Evolutionary conservation across 1,140 invertebrate species (phyloP).

Genomic region (Mylabris phalerata): DNA sequence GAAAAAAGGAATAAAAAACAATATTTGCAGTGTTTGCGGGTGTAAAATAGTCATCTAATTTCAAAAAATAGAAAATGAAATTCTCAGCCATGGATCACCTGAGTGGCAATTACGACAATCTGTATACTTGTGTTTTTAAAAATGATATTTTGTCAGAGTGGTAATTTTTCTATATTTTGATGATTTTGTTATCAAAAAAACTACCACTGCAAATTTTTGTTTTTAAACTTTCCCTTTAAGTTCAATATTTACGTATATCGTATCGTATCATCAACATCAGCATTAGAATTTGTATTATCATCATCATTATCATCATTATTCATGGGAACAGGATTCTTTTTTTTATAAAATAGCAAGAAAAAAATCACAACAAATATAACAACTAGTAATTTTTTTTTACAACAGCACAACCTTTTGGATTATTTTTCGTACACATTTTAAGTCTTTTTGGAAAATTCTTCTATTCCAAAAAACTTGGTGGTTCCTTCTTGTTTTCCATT

Average conservation of each 20-base stretch:
- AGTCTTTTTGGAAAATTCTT: too few relatives aligned
- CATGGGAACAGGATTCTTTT: constrained; percentile 30
- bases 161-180: too few relatives aligned
- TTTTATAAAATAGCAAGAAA: constrained; percentile 34
- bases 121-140: constrained; percentile 41
- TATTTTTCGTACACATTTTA: constrained; percentile 33
- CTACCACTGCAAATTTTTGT: too few relatives aligned
- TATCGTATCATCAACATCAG: constrained; percentile 19
- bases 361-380: constrained; percentile 41
- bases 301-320: constrained; percentile 7
- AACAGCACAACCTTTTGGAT: constrained; percentile 40
- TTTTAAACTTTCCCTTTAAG: constrained; percentile 28
- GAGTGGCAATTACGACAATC: constrained; percentile 38
- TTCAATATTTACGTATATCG: constrained; percentile 41
- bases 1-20: neutral
- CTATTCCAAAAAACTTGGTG: too few relatives aligned
- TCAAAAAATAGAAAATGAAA: constrained; percentile 2
- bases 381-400: constrained; percentile 35
- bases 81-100: constrained; percentile 36
- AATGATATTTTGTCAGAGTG: constrained; percentile 22
- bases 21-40: too few relatives aligned
- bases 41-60: too few relatives aligned
- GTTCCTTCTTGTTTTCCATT: too few relatives aligned
- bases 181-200: too few relatives aligned
- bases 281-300: too few relatives aligned